These are phyloP conservation scores for Musca vetustissima DNA, from an alignment of 1,140 invertebrate genomes.

Conservation along the genomic window DNA sequence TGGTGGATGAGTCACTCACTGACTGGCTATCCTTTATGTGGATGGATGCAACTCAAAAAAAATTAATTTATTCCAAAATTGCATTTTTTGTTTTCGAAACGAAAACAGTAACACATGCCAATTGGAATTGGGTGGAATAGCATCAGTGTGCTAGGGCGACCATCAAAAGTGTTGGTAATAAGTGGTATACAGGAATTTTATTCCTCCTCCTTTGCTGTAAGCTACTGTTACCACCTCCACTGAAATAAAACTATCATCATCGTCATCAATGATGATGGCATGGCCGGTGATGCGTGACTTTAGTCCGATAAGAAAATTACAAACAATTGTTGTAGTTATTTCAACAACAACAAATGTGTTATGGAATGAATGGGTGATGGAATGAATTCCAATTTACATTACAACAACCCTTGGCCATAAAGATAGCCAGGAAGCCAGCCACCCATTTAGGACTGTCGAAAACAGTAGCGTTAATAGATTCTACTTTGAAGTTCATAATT, in stretches of 20 bases:
- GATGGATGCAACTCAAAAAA: not conserved
- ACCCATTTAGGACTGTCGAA: no score
- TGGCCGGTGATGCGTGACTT: constrained; percentile 52
- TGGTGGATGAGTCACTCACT: constrained; percentile 15
- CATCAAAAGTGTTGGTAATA: constrained; percentile 31
- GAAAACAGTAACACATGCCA: constrained; percentile 31
- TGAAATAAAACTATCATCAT: not conserved
- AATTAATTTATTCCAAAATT: no score
- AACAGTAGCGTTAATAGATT: constrained; percentile 34
- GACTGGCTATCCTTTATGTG: not conserved
- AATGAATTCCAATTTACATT: not conserved
- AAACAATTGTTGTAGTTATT: constrained; percentile 51
- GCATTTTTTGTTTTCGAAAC: no score
- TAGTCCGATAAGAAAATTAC: constrained; percentile 53
- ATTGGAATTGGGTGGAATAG: constrained; percentile 38
- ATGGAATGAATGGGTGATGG: constrained; percentile 24
- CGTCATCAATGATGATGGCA: constrained; percentile 39
- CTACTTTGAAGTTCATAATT: constrained; percentile 14
- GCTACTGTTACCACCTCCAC: constrained; percentile 22
- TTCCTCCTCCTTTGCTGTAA: constrained; percentile 36
- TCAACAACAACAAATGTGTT: constrained; percentile 34
- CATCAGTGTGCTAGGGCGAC: constrained; percentile 4
- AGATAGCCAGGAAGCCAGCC: no score
- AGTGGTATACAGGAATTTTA: constrained; percentile 29
- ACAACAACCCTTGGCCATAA: constrained; percentile 16